Base-by-base conservation (phyloP, 2,113 vertebrate genomes). In the Xyrauchen texanus region DNA sequence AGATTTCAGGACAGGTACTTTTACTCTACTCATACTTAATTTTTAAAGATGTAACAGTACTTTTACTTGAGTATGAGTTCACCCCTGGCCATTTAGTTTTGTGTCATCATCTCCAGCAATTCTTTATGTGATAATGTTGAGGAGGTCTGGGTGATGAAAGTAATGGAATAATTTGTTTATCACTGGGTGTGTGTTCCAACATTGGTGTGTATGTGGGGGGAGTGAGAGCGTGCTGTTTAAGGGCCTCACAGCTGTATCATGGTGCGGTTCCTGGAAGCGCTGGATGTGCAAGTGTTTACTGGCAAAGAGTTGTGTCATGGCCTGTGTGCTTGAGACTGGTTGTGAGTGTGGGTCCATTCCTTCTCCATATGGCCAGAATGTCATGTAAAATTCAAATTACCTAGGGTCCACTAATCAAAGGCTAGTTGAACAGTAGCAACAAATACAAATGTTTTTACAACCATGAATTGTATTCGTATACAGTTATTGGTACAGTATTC, bases 251-350 rank as follows among this genome's bases (percentile, higher is more conserved):
- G 21, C 21, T 34, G 21, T 34, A 34, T 34, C 21, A 34, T 34
- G 21, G 21, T 34, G 21, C 86, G 87, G 81, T 92, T 92, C 92
- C 88, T 88, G 90, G 87, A 92, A 92, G 86, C 86, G 84, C 82
- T 89, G 87, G 84, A 88, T 81, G 88, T 87, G 88, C 89, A 85
- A 86, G 84, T 91, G 90, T 91, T 91, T 93, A 93, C 89, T 89
- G 86, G 90, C 86, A 90, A 80, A 47, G 60, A 47, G 72, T 85
- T 73, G 68, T 71, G 81, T 87, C 34, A 68, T 58, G 71, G 70
- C 68, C 13, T n/a, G 64, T 57, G 15, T 62, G 9, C 64, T 34
- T 47, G 34, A 45, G n/a, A 62, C 45, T 74, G 61, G 61, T n/a
- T n/a, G n/a, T n/a, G n/a, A n/a, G 61, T 63, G 61, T 75, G 60